Evolutionary conservation across 92 coral and sea anemone species (phyloP), one percentile per base, ranked within the genome.

Genomic region (Siderastrea radians): DNA sequence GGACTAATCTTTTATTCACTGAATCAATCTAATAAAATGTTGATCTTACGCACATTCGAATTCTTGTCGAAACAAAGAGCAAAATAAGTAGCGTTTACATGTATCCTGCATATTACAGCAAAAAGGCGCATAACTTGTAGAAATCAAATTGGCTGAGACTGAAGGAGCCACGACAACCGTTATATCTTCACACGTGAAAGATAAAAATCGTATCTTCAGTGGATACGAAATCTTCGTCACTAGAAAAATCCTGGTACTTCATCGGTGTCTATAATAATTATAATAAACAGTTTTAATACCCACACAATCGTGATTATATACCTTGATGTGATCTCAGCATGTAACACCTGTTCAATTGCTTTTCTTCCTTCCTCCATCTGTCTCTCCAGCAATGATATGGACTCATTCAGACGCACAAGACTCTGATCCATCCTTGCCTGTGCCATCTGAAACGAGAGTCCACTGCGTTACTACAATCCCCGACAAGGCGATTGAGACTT

Each of bases 281-380:
- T 26, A 26, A 61, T 14, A 2, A n/a, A 10, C 57, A 5, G 57
- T 53, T 53, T 10, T 5, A 53, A 53, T 53, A 10, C 57, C 57
- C 6, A 53, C 57, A 53, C 57, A 5, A 10, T 53, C 57, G 57
- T 61, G 19, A 61, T 11, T 1, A 63, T 17, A 5, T 68, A 95
- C 98, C 98, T 95, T 58, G 99, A 91, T 38, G 98, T 87, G 66
- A 98, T 98, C 75, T 98, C 99, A n/a, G 99, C 98, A 92, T 95
- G 98, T 9, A 98, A 81, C 7, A 98, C 99, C 67, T 98, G 96
- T 61, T 98, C 99, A 55, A 98, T 96, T 49, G 98, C 96, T 75
- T 94, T 98, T 55, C 97, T 89, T 51, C 99, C 99, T 73, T 92
- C 99, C 7, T 98, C 99, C 92, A 98, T 95, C 72, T 98, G 98